These are phyloP conservation scores for Pelecanus crispus DNA, from an alignment of 2,113 vertebrate species.

Conservation along the genomic window DNA sequence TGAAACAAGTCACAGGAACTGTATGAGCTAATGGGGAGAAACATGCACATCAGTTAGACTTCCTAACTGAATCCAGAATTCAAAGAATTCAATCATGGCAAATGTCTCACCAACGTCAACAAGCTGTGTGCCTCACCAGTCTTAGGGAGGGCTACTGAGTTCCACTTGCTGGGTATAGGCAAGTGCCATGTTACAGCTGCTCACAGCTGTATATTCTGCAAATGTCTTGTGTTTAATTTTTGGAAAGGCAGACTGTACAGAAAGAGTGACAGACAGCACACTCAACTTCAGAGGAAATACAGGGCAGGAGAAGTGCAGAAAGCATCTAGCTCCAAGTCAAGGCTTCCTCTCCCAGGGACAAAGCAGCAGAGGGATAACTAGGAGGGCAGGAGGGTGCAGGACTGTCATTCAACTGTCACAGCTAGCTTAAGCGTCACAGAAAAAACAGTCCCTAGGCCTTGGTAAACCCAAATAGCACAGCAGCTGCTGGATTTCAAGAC, in stretches of 20 bases:
- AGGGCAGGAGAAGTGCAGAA: neutral
- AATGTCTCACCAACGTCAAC: neutral
- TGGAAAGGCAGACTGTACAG: neutral
- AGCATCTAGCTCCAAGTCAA: neutral
- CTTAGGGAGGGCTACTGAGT: neutral
- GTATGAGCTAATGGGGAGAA: constrained; percentile 49
- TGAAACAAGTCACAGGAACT: constrained; percentile 62
- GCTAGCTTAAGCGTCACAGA: neutral
- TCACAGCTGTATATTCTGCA: neutral
- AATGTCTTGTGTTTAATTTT: neutral
- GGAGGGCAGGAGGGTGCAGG: neutral
- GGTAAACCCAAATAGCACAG: neutral
- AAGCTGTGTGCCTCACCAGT: neutral
- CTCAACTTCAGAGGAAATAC: neutral
- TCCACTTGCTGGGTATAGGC: neutral
- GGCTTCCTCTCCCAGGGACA: neutral
- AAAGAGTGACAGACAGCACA: neutral
- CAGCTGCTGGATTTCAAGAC: neutral
- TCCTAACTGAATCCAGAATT: neutral
- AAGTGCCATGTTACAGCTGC: neutral
- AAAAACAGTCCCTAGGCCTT: neutral
- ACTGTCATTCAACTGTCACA: neutral
- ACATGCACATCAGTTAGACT: constrained; percentile 45
- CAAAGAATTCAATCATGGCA: neutral
- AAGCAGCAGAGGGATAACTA: neutral